Base-by-base conservation (phyloP, 1,140 invertebrate species). In the Cylas formicarius region DNA sequence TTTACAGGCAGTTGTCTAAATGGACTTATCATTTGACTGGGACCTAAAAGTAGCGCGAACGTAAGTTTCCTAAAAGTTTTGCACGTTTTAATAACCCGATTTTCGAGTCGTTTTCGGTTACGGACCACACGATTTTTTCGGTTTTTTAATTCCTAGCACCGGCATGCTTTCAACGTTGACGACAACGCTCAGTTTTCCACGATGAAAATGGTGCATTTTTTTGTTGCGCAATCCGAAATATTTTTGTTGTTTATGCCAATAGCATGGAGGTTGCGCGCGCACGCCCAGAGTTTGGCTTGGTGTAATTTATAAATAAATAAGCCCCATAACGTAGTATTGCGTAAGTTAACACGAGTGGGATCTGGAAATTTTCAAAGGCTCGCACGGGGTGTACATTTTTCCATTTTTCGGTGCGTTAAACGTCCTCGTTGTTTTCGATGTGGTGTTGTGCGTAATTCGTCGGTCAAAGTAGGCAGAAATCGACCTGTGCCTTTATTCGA, bases 21-120 rank as follows among this genome's bases (percentile, higher is more conserved):
- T 48, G 38, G 29, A 48, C 22, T 23, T 53, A 51, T 51, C 54
- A 53, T 39, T 48, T 53, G 29, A 56, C 54, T 47, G 54, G 51
- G 37, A 56, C 54, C 43, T 56, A 43, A 50, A n/a, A n/a, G n/a
- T n/a, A n/a, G n/a, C n/a, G n/a, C n/a, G n/a, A n/a, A n/a, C n/a
- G n/a, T n/a, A n/a, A n/a, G n/a, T n/a, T n/a, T n/a, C n/a, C n/a
- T n/a, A n/a, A n/a, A n/a, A n/a, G n/a, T n/a, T n/a, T n/a, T n/a
- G n/a, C n/a, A n/a, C n/a, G n/a, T n/a, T n/a, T n/a, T n/a, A n/a
- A n/a, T n/a, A n/a, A n/a, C n/a, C n/a, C n/a, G n/a, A n/a, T n/a
- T n/a, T n/a, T n/a, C n/a, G n/a, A n/a, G n/a, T n/a, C n/a, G n/a
- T n/a, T n/a, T n/a, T n/a, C n/a, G n/a, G n/a, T n/a, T n/a, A n/a